These are phyloP conservation scores for Thymelicus lineola DNA, from an alignment of 2,888 invertebrate genomes.

Conservation along the genomic window DNA sequence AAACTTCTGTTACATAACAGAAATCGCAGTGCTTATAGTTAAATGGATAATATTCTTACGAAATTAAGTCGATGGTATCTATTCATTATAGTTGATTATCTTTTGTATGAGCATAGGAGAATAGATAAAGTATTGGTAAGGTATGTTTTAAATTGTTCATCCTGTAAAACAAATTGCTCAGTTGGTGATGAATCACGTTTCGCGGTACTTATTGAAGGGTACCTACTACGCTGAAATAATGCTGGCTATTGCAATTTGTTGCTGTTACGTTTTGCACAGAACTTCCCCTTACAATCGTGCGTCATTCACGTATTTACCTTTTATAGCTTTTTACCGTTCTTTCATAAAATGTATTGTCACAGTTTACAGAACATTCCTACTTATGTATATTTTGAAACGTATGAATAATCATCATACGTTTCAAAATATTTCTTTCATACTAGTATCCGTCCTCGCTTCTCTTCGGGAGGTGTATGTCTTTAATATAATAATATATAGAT, in stretches of 20 bases:
- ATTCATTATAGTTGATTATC: constrained; percentile 11
- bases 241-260: constrained; percentile 32
- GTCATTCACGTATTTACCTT: constrained; percentile 41
- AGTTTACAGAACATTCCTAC: constrained; percentile 9
- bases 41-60: constrained; percentile 30
- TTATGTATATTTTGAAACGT: too few species aligned
- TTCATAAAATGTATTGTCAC: constrained; percentile 1
- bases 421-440: too few species aligned
- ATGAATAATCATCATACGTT: background rate
- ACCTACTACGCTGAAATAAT: constrained; percentile 27
- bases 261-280: constrained; percentile 40
- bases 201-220: constrained; percentile 39
- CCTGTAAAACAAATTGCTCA: constrained; percentile 8
- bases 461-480: too few species aligned
- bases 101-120: constrained; percentile 6
- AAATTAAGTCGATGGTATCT: constrained; percentile 16
- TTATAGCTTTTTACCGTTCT: constrained; percentile 6
- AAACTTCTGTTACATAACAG: constrained; percentile 26
- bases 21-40: constrained; percentile 24
- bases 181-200: constrained; percentile 44
- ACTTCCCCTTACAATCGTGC: constrained; percentile 38
- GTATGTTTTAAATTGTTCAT: background rate
- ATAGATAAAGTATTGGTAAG: constrained; percentile 1
- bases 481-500: too few species aligned
- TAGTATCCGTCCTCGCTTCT: too few species aligned